Base-by-base conservation (phyloP, 2,797 vertebrate genomes). In the Melanotaenia parkinsoni region DNA sequence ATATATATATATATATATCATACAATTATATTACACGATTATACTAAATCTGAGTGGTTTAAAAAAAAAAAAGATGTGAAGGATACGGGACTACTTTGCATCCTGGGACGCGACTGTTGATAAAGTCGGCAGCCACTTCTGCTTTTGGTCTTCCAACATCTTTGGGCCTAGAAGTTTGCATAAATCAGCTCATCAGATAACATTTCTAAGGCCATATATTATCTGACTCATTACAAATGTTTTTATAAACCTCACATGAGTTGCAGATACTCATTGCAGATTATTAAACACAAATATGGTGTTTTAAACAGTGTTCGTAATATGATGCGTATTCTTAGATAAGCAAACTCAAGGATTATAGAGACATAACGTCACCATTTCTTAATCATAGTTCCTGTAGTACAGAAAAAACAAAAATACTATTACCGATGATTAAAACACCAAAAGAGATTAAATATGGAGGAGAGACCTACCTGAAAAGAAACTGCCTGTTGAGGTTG, bases 401-500 rank as follows among this genome's bases (percentile, higher is more conserved):
- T 9, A 43, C 3, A 1, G 40, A 43, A 50, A 20, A 7, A 47
- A 47, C 18, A 0, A n/a, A 47, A 20, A 22, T 66, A 53, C 8
- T 28, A 26, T 32, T 43, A 63, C 65, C 14, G 50, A 37, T 40
- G 3, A 20, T 58, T n/a, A 12, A 40, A 73, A 54, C 35, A 28
- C 9, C 4, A 28, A 20, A 1, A 1, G 30, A n/a, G 3, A 43
- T 32, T 10, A 26, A 45, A 61, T 38, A 30, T 3, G 51, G 13
- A 61, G 3, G 18, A 10, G 33, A 72, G 58, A 73, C 95, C 91
- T 90, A 98, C 98, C 98, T 96, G 93, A 99, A 99, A 47, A 99
- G 95, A 90, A 99, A 99, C 77, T 99, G 98, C 66, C 98, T 96
- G 87, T 99, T 99, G 69, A 99, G 95, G 86, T 99, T 99, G 71